Evolutionary conservation across 2,888 invertebrate genomes (phyloP), one percentile per base, ranked within the genome.

Genomic region (Pilophorus perplexus): DNA sequence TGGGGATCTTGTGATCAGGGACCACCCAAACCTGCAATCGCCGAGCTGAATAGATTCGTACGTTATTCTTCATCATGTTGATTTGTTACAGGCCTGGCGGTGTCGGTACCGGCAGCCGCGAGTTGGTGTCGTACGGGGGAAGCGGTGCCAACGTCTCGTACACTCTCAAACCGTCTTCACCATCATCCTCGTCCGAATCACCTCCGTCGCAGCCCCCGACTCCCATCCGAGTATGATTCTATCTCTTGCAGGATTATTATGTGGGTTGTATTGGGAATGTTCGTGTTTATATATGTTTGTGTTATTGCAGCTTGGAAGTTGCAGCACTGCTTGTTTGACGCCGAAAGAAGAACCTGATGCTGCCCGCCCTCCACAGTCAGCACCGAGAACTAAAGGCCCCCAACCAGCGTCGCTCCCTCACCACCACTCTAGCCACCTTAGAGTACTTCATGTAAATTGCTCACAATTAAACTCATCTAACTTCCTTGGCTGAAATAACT

Each of bases 361-460:
- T 4, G 52, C 16, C n/a, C 50, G 64, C 12, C 64, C 52, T 2
- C 52, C 52, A 2, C 52, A 50, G 64, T 50, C 64, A 38, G 52
- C 64, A 5, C 64, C 52, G 8, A 64, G 52, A 25, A 38, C 64
- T n/a, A 64, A 64, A 50, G 37, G 27, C 1, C 33, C 62, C 1
- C 42, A 18, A 1, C 33, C 52, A 1, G 12, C 14, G 16, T 76
- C 75, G 55, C 76, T 78, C 54, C 76, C 77, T 1, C 81, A 85
- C 76, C 80, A 84, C 76, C 84, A 84, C 75, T 81, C 83, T 20
- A 84, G 85, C 71, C 84, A 85, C 73, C 78, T 84, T 46, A 78
- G 82, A 57, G 78, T 79, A 2, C 74, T 83, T 69, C 84, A 84
- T 79, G 83, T 83, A 55, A 33, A 12, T 33, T 33, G n/a, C n/a